These are phyloP conservation scores for Scyliorhinus canicula DNA, from an alignment of 2,797 vertebrate genomes.

Conservation along the genomic window DNA sequence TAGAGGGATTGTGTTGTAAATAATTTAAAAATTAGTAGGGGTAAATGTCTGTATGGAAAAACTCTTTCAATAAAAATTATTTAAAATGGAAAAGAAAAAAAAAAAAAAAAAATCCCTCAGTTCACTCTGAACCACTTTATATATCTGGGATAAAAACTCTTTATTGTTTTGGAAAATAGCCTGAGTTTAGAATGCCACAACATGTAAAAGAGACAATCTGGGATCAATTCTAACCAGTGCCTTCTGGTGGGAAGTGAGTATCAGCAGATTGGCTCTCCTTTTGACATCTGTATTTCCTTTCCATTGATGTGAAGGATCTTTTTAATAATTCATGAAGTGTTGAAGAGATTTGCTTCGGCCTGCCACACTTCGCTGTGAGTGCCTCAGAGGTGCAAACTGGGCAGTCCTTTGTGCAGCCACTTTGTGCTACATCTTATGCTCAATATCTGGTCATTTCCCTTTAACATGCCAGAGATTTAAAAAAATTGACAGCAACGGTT, in stretches of 20 bases:
- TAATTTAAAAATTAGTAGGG: no score
- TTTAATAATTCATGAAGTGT: neutral
- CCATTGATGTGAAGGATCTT: neutral
- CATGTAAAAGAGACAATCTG: neutral
- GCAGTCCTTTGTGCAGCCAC: neutral
- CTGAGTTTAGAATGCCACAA: neutral
- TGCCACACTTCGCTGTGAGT: neutral
- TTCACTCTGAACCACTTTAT: neutral
- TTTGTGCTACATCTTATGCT: neutral
- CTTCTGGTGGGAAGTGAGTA: neutral
- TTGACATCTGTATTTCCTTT: neutral
- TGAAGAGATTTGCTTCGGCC: neutral
- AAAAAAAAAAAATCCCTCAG: no score
- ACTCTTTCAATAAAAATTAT: no score
- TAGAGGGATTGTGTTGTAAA: no score
- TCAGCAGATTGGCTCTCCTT: neutral
- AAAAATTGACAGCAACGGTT: neutral
- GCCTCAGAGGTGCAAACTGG: neutral
- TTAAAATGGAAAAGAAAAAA: no score
- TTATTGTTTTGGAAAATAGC: neutral
- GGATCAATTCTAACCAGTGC: neutral
- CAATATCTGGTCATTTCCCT: neutral
- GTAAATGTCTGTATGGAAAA: no score
- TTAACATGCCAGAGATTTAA: neutral
- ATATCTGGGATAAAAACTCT: neutral